Conservation (phyloP, 2,888 invertebrate genomes). For the Coleophora deauratella region DNA sequence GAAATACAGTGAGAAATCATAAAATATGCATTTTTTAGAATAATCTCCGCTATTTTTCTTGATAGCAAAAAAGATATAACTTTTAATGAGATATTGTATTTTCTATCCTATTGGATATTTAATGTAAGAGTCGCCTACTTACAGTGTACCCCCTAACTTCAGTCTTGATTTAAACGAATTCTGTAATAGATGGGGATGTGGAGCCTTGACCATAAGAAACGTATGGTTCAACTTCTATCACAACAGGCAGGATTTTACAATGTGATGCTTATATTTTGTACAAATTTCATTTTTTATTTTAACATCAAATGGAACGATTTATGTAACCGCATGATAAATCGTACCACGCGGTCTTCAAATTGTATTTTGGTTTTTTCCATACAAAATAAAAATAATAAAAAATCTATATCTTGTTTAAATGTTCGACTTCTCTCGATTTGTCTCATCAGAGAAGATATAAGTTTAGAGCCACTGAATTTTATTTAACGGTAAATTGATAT, state of each 20-base stretch:
- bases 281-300: neutral
- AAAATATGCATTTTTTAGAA: no score
- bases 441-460: neutral
- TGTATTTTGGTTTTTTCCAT: neutral
- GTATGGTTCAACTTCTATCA: neutral
- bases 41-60: no score
- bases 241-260: neutral
- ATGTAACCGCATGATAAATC: neutral
- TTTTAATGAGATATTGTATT: no score
- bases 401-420: neutral
- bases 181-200: neutral
- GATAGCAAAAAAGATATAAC: no score
- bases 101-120: no score
- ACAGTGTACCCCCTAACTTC: neutral
- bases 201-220: neutral
- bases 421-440: neutral
- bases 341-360: slow-evolving; percentile 1
- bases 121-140: no score
- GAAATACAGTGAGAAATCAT: no score
- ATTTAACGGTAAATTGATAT: neutral
- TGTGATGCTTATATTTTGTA: neutral
- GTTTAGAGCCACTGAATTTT: neutral
- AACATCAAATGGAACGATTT: neutral
- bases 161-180: neutral
- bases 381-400: neutral